Conservation (phyloP, 2,888 invertebrate genomes). For the Lasioglossum oenotherae region DNA sequence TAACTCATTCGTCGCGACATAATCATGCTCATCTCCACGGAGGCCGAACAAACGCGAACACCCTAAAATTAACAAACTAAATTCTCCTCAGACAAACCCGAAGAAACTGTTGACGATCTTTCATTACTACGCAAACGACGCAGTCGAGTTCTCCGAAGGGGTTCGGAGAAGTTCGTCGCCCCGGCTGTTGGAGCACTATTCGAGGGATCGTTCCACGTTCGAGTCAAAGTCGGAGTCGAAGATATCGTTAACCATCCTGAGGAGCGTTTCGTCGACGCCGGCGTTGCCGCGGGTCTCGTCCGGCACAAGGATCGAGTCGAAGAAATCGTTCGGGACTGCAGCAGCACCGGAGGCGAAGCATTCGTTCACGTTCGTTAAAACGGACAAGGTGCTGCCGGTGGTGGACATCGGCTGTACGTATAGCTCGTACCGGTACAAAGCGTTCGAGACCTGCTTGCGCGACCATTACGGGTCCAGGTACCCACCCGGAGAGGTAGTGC, state of each 20-base stretch:
- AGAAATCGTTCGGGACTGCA: background rate
- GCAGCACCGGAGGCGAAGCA: constrained; percentile 46
- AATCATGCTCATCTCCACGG: background rate
- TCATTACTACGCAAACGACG: constrained; percentile 33
- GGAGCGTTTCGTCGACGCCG: constrained; percentile 53
- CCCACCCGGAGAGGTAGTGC: constrained; percentile 79
- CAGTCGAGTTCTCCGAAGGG: background rate
- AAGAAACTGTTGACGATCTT: constrained; percentile 47
- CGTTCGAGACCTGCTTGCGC: constrained; percentile 74
- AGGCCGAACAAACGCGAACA: background rate
- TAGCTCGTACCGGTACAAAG: constrained; percentile 72
- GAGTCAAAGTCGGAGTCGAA: constrained; percentile 45
- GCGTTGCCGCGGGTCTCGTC: background rate
- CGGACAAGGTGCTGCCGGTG: constrained; percentile 67
- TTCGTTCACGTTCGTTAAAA: constrained; percentile 72
- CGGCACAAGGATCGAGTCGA: background rate
- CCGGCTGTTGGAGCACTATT: constrained; percentile 47
- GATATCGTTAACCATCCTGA: constrained; percentile 32
- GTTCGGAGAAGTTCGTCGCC: background rate
- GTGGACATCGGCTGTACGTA: constrained; percentile 75
- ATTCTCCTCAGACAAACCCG: constrained; percentile 43
- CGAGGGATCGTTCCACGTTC: constrained; percentile 24
- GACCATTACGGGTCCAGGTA: constrained; percentile 74
- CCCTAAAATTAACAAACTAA: background rate
- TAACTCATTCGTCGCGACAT: too few species aligned